Base-by-base conservation (phyloP, 1,140 invertebrate species). In the Aphidius ervi region DNA sequence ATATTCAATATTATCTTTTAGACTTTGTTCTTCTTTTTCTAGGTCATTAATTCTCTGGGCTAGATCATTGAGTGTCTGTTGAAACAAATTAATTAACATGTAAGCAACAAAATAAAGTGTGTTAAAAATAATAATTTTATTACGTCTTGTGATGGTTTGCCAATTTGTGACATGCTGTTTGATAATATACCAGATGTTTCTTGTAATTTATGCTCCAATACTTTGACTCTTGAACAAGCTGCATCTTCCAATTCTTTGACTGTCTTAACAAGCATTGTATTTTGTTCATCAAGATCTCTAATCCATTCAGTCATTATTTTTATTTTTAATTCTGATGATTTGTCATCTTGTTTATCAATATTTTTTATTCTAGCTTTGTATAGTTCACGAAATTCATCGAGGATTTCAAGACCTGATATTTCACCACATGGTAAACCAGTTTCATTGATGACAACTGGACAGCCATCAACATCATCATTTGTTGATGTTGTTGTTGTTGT, bases 161-260 rank as follows among this genome's bases (percentile, higher is more conserved):
- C 58, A 5, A 71, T 58, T n/a, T 69, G 61, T 50, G 65, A 55
- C 59, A 73, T 71, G 63, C 75, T 75, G 7, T 74, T 68, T 8
- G 70, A 63, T 6, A 76, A 66, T n/a, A 75, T 52, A 56, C 62
- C 62, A 6, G 76, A 72, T 6, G 77, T 75, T 20, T 76, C 75
- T 37, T 76, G 72, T 43, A 83, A 73, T 66, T 84, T 78, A 20
- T 82, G 75, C 71, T 84, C 80, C 16, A 85, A 66, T 63, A 83
- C 70, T 59, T 77, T 75, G 9, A 84, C 82, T 69, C 80, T 75
- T 61, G 71, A 73, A 40, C 74, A 74, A 47, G 83, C 81, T 67
- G 84, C 81, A 54, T 75, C 68, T 67, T 85, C 84, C 37, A 86
- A 67, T 66, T 84, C 82, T 63, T 82, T 74, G 39, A 85, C 80